phyloP scores from a whole-genome alignment of 2,888 invertebrate species.

The Luffia ferchaultella region DNA sequence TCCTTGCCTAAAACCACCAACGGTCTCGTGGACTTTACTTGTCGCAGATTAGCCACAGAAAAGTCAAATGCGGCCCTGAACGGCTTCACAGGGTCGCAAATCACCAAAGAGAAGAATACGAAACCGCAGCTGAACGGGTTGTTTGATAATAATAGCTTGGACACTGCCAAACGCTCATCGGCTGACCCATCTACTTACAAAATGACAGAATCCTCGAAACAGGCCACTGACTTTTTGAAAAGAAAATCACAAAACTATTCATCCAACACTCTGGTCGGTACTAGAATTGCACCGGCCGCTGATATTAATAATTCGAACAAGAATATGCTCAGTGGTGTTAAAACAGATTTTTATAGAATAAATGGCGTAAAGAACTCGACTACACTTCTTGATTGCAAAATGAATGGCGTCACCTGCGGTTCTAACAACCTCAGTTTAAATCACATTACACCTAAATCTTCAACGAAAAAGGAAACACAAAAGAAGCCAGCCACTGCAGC shows the following conservation, averaged over 20 bases:
- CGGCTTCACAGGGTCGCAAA: conserved; percentile 40
- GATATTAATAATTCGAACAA: conserved; percentile 22
- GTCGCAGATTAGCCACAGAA: conserved; percentile 33
- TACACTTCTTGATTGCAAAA: conserved; percentile 50
- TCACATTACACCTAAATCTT: conserved; percentile 30
- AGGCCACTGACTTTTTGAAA: neutral
- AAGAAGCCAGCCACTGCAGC: conserved; percentile 26
- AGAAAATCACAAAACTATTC: neutral
- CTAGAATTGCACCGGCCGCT: conserved; percentile 31
- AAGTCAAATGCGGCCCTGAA: conserved; percentile 36
- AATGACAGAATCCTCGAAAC: conserved; percentile 13
- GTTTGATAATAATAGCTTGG: conserved; percentile 33
- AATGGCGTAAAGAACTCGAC: conserved; percentile 51
- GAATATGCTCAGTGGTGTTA: conserved; percentile 29
- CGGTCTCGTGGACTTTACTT: conserved; percentile 34
- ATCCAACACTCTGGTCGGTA: conserved; percentile 26
- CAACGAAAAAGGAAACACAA: conserved; percentile 35
- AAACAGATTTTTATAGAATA: conserved; percentile 32
- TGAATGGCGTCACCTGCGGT: conserved; percentile 56
- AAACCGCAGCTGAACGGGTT: conserved; percentile 35
- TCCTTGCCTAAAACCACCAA: conserved; percentile 21
- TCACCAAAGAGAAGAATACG: conserved; percentile 29
- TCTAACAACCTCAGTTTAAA: conserved; percentile 51
- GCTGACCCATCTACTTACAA: conserved; percentile 49
- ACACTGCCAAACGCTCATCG: conserved; percentile 10